These are phyloP conservation scores for Kryptolebias ocellatus DNA, from an alignment of 2,797 vertebrate genomes.

Conservation along the genomic window DNA sequence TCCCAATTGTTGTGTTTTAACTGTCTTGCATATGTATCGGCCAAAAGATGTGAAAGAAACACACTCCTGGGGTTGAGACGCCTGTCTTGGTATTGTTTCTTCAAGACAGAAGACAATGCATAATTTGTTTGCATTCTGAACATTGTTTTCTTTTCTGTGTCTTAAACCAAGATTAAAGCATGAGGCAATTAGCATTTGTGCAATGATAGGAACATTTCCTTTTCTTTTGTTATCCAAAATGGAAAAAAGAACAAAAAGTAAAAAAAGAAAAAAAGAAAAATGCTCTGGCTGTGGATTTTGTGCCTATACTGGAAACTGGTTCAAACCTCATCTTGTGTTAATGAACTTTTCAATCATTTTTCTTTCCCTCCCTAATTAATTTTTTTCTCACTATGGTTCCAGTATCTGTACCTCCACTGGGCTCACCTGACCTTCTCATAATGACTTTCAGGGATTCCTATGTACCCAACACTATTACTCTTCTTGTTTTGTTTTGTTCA, in stretches of 20 bases:
- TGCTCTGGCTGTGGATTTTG: not conserved
- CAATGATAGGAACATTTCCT: not conserved
- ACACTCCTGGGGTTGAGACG: too few species aligned
- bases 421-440: constrained; percentile 61
- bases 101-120: too few species aligned
- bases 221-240: not conserved
- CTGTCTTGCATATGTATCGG: too few species aligned
- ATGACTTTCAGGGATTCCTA: constrained; percentile 42
- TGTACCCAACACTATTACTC: constrained; percentile 47
- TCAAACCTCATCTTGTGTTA: not conserved
- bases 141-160: too few species aligned
- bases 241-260: not conserved
- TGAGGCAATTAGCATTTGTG: not conserved
- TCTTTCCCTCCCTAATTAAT: constrained; percentile 29
- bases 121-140: too few species aligned
- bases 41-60: too few species aligned
- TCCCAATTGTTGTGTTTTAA: too few species aligned
- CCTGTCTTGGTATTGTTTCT: too few species aligned
- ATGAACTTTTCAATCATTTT: constrained; percentile 23
- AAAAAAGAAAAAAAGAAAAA: too few species aligned
- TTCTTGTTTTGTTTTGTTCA: constrained; percentile 31
- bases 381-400: constrained; percentile 7
- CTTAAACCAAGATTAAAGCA: too few species aligned
- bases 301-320: not conserved
- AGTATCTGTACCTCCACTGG: constrained; percentile 39